These are phyloP conservation scores for Lycopodina hypogea DNA, from an alignment of 37 sponge, comb jelly and placozoan genomes.

Conservation along the genomic window DNA sequence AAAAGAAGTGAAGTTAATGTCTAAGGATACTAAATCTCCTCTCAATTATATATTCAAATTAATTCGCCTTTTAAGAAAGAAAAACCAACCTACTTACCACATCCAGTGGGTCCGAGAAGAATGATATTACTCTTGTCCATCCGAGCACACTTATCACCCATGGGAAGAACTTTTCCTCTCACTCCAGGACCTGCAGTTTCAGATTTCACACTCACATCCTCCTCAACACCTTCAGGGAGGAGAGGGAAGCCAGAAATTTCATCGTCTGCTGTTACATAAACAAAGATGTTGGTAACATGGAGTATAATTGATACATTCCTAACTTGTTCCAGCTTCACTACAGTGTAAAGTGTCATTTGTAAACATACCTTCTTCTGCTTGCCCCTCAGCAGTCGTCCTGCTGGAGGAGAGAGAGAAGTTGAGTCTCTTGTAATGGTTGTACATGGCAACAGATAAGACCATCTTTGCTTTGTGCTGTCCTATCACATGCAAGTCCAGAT, in stretches of 20 bases:
- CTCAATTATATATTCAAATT: no score
- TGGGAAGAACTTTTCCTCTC: no score
- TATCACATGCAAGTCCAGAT: slow-evolving; percentile 84
- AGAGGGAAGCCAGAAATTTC: no score
- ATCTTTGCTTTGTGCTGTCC: slow-evolving; percentile 95
- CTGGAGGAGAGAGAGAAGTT: slow-evolving; percentile 15
- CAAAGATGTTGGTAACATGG: not conserved
- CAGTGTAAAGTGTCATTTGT: not conserved
- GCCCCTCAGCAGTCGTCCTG: slow-evolving; percentile 19
- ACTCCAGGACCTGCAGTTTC: no score
- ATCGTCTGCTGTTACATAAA: no score
- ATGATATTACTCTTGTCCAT: slow-evolving; percentile 98
- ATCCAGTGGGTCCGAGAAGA: slow-evolving; percentile 96
- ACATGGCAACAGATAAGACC: slow-evolving; percentile 94
- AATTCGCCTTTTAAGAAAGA: no score
- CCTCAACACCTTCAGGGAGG: no score
- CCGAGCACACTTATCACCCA: not conserved
- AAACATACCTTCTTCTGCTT: not conserved
- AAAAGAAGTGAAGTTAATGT: no score
- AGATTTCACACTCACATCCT: no score
- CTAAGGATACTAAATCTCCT: no score
- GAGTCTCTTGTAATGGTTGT: slow-evolving; percentile 98
- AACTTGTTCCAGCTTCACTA: not conserved
- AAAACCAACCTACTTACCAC: slow-evolving; percentile 84
- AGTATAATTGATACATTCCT: not conserved